Evolutionary conservation across 1,140 invertebrate species (phyloP).

Genomic region (Archivesica marissinica): DNA sequence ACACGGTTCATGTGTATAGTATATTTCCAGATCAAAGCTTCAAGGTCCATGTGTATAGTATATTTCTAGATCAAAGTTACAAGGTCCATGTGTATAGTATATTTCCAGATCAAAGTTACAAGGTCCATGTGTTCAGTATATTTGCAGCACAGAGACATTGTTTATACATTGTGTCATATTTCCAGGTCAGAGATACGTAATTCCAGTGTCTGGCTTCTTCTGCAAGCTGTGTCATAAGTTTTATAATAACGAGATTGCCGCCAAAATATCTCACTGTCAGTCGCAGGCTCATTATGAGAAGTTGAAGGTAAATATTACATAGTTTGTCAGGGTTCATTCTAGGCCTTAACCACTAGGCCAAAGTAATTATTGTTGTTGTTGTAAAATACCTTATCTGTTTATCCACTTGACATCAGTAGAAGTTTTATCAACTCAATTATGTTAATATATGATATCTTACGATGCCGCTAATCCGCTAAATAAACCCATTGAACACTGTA

Average conservation of each 20-base stretch:
- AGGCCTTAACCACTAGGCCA: not conserved
- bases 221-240: constrained; percentile 83
- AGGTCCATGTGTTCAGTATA: not conserved
- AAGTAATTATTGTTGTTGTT: not conserved
- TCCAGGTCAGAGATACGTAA: constrained; percentile 50
- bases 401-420: not conserved
- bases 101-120: no score
- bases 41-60: no score
- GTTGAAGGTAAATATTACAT: constrained; percentile 77
- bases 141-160: not conserved
- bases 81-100: no score
- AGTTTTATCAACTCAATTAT: not conserved
- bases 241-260: constrained; percentile 81
- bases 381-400: not conserved
- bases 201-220: constrained; percentile 82
- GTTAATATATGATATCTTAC: not conserved
- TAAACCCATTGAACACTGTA: no score
- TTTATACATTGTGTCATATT: constrained; percentile 13
- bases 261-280: constrained; percentile 79
- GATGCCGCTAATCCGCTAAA: not conserved
- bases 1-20: no score
- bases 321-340: not conserved
- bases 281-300: constrained; percentile 79
- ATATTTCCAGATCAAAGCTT: no score
- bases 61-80: no score